Conservation (phyloP, 2,113 vertebrate genomes). For the Tangachromis dhanisi region DNA sequence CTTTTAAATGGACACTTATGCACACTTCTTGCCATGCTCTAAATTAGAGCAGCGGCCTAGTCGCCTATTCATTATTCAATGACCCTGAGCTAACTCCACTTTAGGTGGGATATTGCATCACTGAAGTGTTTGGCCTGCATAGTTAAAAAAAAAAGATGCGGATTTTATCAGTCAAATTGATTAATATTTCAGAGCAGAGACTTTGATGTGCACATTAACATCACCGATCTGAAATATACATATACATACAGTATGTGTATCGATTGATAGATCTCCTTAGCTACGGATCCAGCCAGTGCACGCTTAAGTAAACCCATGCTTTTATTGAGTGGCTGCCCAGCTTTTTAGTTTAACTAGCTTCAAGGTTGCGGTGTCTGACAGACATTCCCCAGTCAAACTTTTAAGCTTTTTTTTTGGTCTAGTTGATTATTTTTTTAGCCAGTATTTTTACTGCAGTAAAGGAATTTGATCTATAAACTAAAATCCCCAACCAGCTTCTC, state of each 20-base stretch:
- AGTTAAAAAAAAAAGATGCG: background rate
- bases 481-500: background rate
- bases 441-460: background rate
- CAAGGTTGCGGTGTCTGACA: background rate
- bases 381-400: background rate
- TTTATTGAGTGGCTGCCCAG: background rate
- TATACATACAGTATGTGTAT: background rate
- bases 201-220: constrained; percentile 19
- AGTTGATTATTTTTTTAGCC: background rate
- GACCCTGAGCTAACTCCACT: background rate
- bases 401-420: background rate
- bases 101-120: background rate
- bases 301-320: background rate
- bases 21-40: background rate
- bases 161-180: constrained; percentile 1
- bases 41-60: background rate
- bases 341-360: background rate
- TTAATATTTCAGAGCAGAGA: constrained; percentile 32
- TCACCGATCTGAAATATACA: constrained; percentile 3
- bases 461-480: background rate
- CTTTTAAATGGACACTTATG: background rate
- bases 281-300: background rate
- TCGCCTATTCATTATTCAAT: constrained; percentile 6
- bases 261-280: background rate
- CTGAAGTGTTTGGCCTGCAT: background rate